Base-by-base conservation (phyloP, 2,797 vertebrate genomes). In the Characodon lateralis region DNA sequence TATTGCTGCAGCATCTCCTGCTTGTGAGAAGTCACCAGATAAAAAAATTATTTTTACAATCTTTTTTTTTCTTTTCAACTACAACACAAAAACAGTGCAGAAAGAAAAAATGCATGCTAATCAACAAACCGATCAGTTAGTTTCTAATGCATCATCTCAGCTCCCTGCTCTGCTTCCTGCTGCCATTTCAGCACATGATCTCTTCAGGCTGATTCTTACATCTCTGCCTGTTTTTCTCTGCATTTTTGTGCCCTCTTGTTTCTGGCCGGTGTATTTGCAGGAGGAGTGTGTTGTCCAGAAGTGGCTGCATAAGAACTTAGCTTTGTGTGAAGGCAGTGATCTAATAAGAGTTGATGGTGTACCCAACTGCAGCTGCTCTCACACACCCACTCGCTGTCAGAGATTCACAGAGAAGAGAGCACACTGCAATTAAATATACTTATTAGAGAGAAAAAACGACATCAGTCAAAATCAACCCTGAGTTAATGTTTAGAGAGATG, bases 331-430 rank as follows among this genome's bases (percentile, higher is more conserved):
- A 74, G 80, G 77, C 78, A 81, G 83, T 85, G 91, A 91, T 92
- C 85, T 92, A 90, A 94, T 91, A 88, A 82, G 91, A 92, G 87
- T 79, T 88, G 92, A 93, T 92, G 50, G 88, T 91, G 87, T 83
- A 78, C 82, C 83, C 83, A 39, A 82, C 87, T 91, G 91, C 91
- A 92, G 88, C 90, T 94, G 90, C 85, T 93, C 90, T 87, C 87
- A 82, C 74, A 90, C 91, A 87, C 89, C 85, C 92, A 94, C 91
- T 90, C 88, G 39, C 88, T 89, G 90, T 90, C 91, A 88, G 80
- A 85, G 78, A 77, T 71, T 74, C 80, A 82, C 35, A 74, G 80
- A 80, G 82, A 82, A 50, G 79, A 84, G 85, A 80, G 76, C 73
- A 83, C 70, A 71, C 86, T 84, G 73, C 88, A 91, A 93, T 91